phyloP scores from a whole-genome alignment of 2,888 invertebrate species.

The Pterostichus niger region DNA sequence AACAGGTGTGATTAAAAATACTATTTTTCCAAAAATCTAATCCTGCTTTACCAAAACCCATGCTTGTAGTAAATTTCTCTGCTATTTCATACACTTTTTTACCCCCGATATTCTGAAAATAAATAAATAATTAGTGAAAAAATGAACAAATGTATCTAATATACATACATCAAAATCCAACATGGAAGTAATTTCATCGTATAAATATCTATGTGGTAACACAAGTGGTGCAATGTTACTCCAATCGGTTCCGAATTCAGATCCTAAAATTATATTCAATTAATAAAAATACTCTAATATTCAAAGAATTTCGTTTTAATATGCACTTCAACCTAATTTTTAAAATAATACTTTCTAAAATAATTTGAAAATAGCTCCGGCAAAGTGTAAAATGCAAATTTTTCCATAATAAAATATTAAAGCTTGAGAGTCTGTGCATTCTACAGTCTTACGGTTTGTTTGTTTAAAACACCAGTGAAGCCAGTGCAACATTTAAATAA shows the following conservation, averaged over 20 bases:
- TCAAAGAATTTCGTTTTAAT: no score
- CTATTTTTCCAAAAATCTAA: constrained; percentile 78
- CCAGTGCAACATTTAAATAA: no score
- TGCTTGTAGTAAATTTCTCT: constrained; percentile 76
- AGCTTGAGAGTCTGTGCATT: no score
- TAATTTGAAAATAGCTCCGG: no score
- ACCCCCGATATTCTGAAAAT: constrained; percentile 78
- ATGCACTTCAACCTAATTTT: no score
- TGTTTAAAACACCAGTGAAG: no score
- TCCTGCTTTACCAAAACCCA: constrained; percentile 78
- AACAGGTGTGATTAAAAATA: constrained; percentile 75
- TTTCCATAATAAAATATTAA: no score
- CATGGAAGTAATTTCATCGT: constrained; percentile 71
- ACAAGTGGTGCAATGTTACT: constrained; percentile 79
- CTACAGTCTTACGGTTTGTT: no score
- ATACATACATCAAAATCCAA: constrained; percentile 71
- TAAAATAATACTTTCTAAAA: no score
- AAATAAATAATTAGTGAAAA: constrained; percentile 36
- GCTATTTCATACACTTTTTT: constrained; percentile 78
- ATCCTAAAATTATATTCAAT: constrained; percentile 75
- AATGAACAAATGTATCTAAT: not conserved
- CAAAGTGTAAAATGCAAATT: no score
- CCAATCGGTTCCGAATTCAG: constrained; percentile 81
- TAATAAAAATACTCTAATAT: no score
- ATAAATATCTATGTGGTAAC: constrained; percentile 78